Percentiles rank a stretch among this genome's conserved stretches.
phyloP scores from a whole-genome alignment of 2,888 invertebrate genomes.

The Sinodicranocentrus sp. region DNA sequence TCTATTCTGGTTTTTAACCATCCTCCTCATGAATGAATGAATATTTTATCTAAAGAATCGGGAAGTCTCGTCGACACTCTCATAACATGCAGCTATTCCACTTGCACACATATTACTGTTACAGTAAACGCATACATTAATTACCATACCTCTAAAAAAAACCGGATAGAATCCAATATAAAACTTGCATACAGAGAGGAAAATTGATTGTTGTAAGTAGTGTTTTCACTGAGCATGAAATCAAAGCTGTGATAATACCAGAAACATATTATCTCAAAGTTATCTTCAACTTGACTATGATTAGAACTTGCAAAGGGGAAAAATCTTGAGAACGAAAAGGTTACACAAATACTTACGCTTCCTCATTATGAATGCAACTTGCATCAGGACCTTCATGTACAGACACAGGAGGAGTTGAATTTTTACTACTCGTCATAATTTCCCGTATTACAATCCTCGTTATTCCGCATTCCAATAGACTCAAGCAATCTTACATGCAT shows the following conservation, averaged over 20 bases:
- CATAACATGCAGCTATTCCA: not conserved
- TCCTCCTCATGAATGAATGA: slow-evolving; percentile 36
- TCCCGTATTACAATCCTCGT: slow-evolving; percentile 1
- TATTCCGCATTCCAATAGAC: slow-evolving; percentile 44
- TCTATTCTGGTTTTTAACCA: slow-evolving; percentile 42
- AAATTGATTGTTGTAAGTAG: slow-evolving; percentile 38
- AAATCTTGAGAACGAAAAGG: not conserved
- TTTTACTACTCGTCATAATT: slow-evolving; percentile 35
- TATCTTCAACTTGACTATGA: not conserved
- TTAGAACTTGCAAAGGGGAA: not conserved
- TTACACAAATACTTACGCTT: slow-evolving; percentile 1
- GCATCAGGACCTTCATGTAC: too few relatives aligned
- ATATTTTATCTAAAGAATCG: slow-evolving; percentile 34
- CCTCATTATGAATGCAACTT: not conserved
- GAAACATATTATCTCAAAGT: not conserved
- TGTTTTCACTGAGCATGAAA: too few relatives aligned
- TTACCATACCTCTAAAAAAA: slow-evolving; percentile 47
- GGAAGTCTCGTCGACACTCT: slow-evolving; percentile 20
- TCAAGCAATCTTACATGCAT: not conserved
- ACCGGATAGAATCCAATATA: slow-evolving; percentile 53
- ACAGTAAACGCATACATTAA: slow-evolving; percentile 21
- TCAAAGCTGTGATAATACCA: not conserved
- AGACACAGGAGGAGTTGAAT: slow-evolving; percentile 5
- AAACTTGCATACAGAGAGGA: too few relatives aligned
- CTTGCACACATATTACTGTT: not conserved